Evolutionary conservation across 2,113 vertebrate genomes (phyloP).

Genomic region (Oriolus oriolus): DNA sequence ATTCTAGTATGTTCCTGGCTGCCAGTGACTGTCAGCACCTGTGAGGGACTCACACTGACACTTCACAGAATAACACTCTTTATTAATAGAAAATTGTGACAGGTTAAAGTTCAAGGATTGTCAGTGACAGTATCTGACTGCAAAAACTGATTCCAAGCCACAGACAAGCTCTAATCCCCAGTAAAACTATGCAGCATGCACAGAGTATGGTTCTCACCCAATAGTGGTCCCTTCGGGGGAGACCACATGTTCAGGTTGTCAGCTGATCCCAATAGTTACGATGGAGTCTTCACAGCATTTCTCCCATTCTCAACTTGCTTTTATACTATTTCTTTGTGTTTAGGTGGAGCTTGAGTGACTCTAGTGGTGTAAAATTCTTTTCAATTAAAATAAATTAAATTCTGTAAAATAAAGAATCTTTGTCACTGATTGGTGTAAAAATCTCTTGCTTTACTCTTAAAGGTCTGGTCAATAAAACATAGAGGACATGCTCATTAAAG

Average conservation of each 20-base stretch:
- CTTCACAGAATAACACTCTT: background rate
- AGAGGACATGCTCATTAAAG: background rate
- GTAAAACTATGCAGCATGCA: background rate
- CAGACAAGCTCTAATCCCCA: background rate
- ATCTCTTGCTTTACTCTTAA: background rate
- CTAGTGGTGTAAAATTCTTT: background rate
- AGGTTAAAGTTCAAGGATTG: background rate
- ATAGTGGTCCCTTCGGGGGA: fast-evolving
- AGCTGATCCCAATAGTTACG: background rate
- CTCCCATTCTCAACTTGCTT: background rate
- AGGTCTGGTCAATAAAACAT: background rate
- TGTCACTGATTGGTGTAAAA: background rate
- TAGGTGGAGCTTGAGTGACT: background rate
- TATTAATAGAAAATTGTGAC: background rate
- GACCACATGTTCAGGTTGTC: background rate
- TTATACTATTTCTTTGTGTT: background rate
- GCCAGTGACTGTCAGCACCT: background rate
- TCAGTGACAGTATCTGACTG: background rate
- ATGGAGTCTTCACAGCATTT: background rate
- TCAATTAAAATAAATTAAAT: background rate
- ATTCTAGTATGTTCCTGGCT: fast-evolving
- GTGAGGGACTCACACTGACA: background rate
- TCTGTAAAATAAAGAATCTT: background rate
- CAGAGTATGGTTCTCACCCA: background rate
- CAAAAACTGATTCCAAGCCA: background rate